These are phyloP conservation scores for Clarias magur DNA, from an alignment of 2,113 vertebrate genomes.

Conservation along the genomic window DNA sequence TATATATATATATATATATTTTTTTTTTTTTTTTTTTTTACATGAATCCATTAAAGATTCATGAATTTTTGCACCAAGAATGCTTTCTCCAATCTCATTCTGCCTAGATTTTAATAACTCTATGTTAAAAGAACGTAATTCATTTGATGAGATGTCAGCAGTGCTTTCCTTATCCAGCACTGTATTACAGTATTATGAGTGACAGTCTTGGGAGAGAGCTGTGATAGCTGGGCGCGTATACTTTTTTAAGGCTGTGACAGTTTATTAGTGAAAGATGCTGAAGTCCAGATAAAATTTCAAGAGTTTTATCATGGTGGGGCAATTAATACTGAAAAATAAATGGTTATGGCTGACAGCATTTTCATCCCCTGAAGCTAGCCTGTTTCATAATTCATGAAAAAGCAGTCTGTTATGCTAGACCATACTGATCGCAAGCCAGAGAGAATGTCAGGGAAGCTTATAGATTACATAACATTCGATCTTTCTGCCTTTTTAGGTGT, in stretches of 20 bases:
- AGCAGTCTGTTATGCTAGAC: constrained; percentile 50
- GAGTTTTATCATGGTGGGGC: constrained; percentile 18
- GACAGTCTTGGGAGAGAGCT: constrained; percentile 40
- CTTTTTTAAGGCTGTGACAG: constrained; percentile 39
- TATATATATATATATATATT: constrained; percentile 32
- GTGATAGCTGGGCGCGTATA: constrained; percentile 33
- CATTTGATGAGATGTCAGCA: constrained; percentile 54
- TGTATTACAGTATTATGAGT: constrained; percentile 19
- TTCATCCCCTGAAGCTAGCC: constrained; percentile 22
- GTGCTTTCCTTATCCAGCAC: constrained; percentile 24
- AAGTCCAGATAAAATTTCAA: constrained; percentile 39
- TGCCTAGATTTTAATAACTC: constrained; percentile 55
- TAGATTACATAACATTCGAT: constrained; percentile 66
- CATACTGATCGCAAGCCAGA: constrained; percentile 53
- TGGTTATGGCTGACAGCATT: constrained; percentile 20
- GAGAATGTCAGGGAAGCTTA: constrained; percentile 60
- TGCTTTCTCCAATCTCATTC: constrained; percentile 51
- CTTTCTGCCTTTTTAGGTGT: constrained; percentile 59
- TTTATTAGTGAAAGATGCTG: constrained; percentile 49
- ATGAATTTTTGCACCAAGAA: constrained; percentile 49
- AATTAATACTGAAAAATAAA: constrained; percentile 44
- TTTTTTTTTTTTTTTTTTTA: constrained; percentile 71
- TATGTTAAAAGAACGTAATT: constrained; percentile 59
- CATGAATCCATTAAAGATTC: constrained; percentile 55
- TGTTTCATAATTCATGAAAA: constrained; percentile 59